These are phyloP conservation scores for Bubalus kerabau DNA, from an alignment of 2,113 vertebrate genomes.

Conservation along the genomic window DNA sequence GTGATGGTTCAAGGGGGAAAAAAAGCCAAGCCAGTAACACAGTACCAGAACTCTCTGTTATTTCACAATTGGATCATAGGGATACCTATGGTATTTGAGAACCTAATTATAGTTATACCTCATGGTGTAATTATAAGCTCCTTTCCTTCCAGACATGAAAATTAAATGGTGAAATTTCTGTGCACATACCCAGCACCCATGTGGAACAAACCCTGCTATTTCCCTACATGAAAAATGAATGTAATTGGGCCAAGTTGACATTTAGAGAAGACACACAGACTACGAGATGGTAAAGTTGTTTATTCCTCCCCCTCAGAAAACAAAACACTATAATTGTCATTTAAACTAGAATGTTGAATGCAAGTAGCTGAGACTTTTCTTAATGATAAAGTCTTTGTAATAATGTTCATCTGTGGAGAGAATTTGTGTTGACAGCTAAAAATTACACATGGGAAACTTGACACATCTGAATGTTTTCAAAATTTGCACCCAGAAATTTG, in stretches of 20 bases:
- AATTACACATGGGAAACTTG: neutral
- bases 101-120: constrained; percentile 61
- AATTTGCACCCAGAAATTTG: neutral
- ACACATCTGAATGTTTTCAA: neutral
- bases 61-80: constrained; percentile 49
- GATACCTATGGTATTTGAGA: constrained; percentile 56
- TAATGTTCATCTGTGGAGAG: neutral
- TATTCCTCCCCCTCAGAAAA: constrained; percentile 34
- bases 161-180: constrained; percentile 65
- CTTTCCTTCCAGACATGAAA: constrained; percentile 66
- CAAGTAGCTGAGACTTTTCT: neutral
- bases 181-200: neutral
- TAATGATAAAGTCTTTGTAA: constrained; percentile 26
- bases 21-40: neutral
- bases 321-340: constrained; percentile 7
- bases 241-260: constrained; percentile 40
- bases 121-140: constrained; percentile 64
- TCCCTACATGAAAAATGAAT: constrained; percentile 46
- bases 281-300: constrained; percentile 25
- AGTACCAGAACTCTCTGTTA: constrained; percentile 26
- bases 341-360: neutral
- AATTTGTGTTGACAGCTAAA: neutral
- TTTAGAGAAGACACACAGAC: constrained; percentile 18
- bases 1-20: neutral
- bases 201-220: constrained; percentile 55